These are phyloP conservation scores for Drosophila biarmipes DNA, from an alignment of 1,140 invertebrate genomes.

Conservation along the genomic window DNA sequence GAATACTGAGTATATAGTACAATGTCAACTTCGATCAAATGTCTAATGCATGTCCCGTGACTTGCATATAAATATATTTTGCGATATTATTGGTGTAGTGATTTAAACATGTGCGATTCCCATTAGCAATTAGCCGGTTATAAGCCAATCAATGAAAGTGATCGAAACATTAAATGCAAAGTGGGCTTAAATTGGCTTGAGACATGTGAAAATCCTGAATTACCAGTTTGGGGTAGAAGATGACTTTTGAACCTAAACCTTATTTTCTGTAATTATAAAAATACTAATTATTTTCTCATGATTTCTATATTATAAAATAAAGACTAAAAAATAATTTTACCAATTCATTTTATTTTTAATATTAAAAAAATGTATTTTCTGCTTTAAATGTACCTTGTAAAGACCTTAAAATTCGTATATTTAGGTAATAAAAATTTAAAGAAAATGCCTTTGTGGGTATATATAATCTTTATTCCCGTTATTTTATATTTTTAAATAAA, in stretches of 20 bases:
- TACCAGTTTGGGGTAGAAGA: conserved; percentile 1
- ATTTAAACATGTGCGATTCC: conserved; percentile 3
- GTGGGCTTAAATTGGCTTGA: neutral
- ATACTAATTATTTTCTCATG: neutral
- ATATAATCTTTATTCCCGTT: too few relatives aligned
- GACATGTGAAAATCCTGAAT: neutral
- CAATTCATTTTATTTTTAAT: too few relatives aligned
- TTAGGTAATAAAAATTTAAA: too few relatives aligned
- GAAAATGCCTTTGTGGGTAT: too few relatives aligned
- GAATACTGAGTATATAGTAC: conserved; percentile 13
- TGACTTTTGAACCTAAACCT: neutral
- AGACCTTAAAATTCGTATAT: too few relatives aligned
- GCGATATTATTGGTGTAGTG: neutral
- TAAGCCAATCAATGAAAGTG: conserved; percentile 18
- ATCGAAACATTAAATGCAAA: conserved; percentile 27
- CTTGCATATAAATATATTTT: conserved; percentile 21
- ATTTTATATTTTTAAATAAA: too few relatives aligned
- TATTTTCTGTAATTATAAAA: neutral
- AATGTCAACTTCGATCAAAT: conserved; percentile 26
- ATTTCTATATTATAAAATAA: neutral
- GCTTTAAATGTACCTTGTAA: too few relatives aligned
- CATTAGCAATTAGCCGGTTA: conserved; percentile 26
- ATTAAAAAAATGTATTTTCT: too few relatives aligned
- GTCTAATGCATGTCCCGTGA: conserved; percentile 28
- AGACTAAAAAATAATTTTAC: too few relatives aligned